Conservation (phyloP, 2,797 vertebrate species). For the Mycteria americana region DNA sequence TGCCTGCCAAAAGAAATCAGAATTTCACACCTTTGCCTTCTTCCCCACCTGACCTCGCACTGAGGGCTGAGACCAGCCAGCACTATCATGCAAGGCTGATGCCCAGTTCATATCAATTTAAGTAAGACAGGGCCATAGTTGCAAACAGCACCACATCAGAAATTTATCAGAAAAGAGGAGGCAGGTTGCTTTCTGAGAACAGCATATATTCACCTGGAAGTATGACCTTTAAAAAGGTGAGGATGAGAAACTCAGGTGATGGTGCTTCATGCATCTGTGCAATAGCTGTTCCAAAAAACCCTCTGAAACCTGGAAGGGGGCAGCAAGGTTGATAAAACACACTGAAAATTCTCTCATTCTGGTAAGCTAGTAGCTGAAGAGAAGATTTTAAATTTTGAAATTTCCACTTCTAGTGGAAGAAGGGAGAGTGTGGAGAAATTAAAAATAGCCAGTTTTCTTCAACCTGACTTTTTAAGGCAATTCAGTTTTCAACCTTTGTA, state of each 20-base stretch:
- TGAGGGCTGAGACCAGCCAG: background rate
- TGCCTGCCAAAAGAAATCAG: background rate
- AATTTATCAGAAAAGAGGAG: background rate
- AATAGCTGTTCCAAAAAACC: background rate
- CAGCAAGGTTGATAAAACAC: background rate
- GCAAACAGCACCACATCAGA: background rate
- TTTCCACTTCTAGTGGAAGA: background rate
- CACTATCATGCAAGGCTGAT: background rate
- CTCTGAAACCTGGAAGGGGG: background rate
- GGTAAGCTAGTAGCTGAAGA: background rate
- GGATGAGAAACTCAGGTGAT: background rate
- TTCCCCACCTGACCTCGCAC: background rate
- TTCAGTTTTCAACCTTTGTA: background rate
- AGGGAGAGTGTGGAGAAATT: background rate
- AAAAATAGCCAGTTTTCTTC: background rate
- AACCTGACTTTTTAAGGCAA: slow-evolving; percentile 24
- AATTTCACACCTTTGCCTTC: background rate
- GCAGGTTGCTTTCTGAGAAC: background rate
- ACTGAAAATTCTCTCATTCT: background rate
- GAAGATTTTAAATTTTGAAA: background rate
- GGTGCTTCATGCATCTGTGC: background rate
- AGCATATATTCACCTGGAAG: background rate
- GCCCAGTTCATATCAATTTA: background rate
- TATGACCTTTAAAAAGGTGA: background rate
- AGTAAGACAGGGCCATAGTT: background rate